Conservation (phyloP, 2,888 invertebrate genomes). For the Drosophila neotestacea region DNA sequence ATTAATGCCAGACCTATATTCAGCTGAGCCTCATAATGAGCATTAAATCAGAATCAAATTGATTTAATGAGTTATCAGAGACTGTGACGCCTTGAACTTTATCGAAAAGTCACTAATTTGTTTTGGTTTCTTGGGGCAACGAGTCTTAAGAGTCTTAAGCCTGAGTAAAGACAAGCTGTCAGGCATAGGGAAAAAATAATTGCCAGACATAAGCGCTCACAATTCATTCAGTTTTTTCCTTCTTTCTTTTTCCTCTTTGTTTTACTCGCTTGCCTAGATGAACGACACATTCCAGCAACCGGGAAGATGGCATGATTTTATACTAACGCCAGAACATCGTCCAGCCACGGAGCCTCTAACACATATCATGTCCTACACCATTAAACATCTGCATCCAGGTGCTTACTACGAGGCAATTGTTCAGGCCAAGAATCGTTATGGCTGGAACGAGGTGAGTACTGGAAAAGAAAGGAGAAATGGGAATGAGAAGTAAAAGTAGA, state of each 20-base stretch:
- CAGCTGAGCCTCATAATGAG: constrained; percentile 26
- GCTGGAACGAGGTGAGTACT: constrained; percentile 89
- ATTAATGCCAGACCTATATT: constrained; percentile 11
- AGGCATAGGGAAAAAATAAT: constrained; percentile 31
- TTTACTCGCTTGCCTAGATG: constrained; percentile 86
- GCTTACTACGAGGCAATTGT: constrained; percentile 91
- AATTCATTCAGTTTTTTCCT: constrained; percentile 26
- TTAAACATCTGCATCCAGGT: constrained; percentile 88
- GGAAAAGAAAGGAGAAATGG: not conserved
- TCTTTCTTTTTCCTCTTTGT: constrained; percentile 11
- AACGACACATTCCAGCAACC: constrained; percentile 90
- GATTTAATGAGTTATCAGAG: constrained; percentile 29
- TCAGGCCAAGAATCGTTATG: constrained; percentile 91
- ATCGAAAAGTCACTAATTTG: constrained; percentile 35
- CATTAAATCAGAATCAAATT: constrained; percentile 30
- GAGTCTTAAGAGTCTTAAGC: constrained; percentile 28
- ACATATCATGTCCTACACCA: constrained; percentile 88
- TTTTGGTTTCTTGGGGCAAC: constrained; percentile 26
- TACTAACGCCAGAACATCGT: constrained; percentile 85
- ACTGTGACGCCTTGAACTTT: constrained; percentile 13
- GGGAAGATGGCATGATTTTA: constrained; percentile 89
- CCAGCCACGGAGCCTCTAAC: constrained; percentile 85
- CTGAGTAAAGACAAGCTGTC: constrained; percentile 24
- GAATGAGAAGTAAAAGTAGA: not conserved
- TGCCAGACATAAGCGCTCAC: constrained; percentile 35